A percentile compares a stretch with the other conserved stretches of the same genome.
These are phyloP conservation scores for Bos taurus DNA, from an alignment of 2,113 vertebrate species.

Conservation along the genomic window DNA sequence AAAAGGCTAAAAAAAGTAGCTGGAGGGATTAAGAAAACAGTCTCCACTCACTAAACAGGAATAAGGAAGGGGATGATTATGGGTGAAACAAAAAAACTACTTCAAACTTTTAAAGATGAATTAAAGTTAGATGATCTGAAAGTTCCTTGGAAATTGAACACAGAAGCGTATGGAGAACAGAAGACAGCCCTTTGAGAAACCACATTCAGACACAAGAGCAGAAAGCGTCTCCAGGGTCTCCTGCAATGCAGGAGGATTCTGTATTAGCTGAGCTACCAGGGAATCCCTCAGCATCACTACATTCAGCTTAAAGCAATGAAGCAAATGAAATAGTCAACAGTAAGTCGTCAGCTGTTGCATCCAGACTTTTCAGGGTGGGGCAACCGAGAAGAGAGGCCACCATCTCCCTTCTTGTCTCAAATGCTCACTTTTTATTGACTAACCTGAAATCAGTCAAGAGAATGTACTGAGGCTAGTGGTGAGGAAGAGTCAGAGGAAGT, in stretches of 20 bases:
- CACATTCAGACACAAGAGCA: not conserved
- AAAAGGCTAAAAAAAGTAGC: not conserved
- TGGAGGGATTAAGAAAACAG: not conserved
- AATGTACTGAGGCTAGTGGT: not conserved
- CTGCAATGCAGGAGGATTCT: not conserved
- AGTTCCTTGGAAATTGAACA: not conserved
- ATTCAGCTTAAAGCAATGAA: not conserved
- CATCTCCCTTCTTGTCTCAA: not conserved
- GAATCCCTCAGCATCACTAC: not conserved
- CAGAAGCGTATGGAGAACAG: rapidly evolving
- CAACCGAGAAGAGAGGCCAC: not conserved
- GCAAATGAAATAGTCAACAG: not conserved
- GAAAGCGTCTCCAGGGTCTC: rapidly evolving
- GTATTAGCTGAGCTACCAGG: not conserved
- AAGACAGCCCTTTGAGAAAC: not conserved
- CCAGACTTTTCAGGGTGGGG: too few species aligned
- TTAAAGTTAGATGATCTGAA: not conserved
- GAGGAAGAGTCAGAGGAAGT: rapidly evolving
- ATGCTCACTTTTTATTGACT: not conserved
- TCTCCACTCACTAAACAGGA: not conserved
- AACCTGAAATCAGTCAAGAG: not conserved
- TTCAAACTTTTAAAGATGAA: not conserved
- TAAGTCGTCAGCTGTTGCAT: rapidly evolving
- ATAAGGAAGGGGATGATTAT: not conserved
- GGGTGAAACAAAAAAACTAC: not conserved